Base-by-base conservation (phyloP, 2,113 vertebrate species). In the Dermatemys mawii region DNA sequence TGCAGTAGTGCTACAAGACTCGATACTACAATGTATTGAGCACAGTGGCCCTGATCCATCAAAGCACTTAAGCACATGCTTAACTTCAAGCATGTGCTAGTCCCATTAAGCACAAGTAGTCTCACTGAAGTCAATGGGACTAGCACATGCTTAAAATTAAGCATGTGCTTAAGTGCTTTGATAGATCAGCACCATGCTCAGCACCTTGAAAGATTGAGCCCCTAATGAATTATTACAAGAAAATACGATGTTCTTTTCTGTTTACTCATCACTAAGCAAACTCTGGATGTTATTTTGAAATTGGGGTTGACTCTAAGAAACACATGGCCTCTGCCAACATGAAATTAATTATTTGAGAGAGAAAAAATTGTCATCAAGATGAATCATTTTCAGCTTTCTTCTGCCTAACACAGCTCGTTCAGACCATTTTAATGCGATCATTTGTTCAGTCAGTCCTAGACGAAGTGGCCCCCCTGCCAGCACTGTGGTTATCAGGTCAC, bases 261-360 rank as follows among this genome's bases (percentile, higher is more conserved):
- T 6, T 21, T 26, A 26, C 4, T 73, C 41, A 0, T 9, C 3
- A 3, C 0, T 2, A 10, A 0, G 2, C 0, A 0, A 4, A 5
- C 3, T 0, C 2, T 8, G 70, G 83, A 14, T 5, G 1, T 32
- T 8, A 35, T 73, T 92, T 41, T 14, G 50, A 29, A 29, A 24
- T 0, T 35, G 75, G 2, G 67, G 27, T 48, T 86, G 3, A 38
- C 38, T 80, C 32, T 19, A n/a, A 80, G 80, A 2, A 2, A 49
- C 81, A 78, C 44, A 16, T n/a, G 67, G 73, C 86, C 55, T 86
- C 14, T 87, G 16, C 0, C 0, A 1, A 55, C 81, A n/a, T 49
- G 50, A 38, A 26, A 0, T 32, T 1, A 3, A 22, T 55, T 21
- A 11, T 1, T 0, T 0, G 82, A 75, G 82, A 6, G 83, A 81